A percentile compares a stretch with the other conserved stretches of the same genome.
Conservation (phyloP, 2,797 vertebrate genomes). For the Melanogrammus aeglefinus region DNA sequence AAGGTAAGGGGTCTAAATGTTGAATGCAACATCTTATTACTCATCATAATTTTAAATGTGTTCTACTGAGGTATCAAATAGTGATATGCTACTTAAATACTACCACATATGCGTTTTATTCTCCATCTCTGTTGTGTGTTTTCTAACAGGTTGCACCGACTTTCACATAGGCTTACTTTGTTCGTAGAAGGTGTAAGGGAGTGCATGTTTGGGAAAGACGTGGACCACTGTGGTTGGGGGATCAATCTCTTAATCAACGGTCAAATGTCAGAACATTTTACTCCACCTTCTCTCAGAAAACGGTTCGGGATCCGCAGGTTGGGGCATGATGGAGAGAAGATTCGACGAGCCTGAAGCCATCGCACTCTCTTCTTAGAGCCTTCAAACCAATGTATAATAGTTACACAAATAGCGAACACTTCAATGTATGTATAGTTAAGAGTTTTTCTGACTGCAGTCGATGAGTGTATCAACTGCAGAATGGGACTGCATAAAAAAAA, state of each 20-base stretch:
- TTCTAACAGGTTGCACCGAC: not conserved
- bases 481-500: not conserved
- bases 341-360: constrained; percentile 80
- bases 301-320: constrained; percentile 82
- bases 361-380: constrained; percentile 80
- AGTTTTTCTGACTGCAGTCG: not conserved
- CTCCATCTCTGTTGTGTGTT: not conserved
- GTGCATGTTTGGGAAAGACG: not conserved
- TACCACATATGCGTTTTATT: not conserved
- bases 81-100: not conserved
- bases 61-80: not conserved
- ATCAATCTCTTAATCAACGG: not conserved
- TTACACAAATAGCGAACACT: not conserved
- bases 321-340: constrained; percentile 80
- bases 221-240: too few relatives aligned
- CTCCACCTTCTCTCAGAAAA: constrained; percentile 82
- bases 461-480: not conserved
- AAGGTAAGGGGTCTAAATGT: not conserved
- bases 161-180: not conserved
- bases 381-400: constrained; percentile 26
- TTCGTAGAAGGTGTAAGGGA: too few relatives aligned
- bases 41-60: not conserved
- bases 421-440: not conserved
- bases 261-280: not conserved
- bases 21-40: not conserved